phyloP scores from a whole-genome alignment of 2,797 vertebrate species.

The Hemitrygon akajei region DNA sequence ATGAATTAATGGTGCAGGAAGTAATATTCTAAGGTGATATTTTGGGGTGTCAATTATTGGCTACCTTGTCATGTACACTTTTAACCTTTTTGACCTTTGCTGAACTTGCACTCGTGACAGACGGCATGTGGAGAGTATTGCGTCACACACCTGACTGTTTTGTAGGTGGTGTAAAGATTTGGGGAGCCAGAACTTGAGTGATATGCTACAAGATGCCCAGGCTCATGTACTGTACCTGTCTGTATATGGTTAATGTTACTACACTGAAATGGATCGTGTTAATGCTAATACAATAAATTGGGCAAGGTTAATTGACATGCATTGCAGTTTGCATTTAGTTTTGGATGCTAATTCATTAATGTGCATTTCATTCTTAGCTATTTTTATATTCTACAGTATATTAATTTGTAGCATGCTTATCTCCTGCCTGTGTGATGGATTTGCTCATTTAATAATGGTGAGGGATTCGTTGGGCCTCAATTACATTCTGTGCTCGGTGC shows the following conservation, averaged over 20 bases:
- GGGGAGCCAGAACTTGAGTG: too few species aligned
- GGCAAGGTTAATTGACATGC: neutral
- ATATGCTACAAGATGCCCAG: too few species aligned
- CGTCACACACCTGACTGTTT: too few species aligned
- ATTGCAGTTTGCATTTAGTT: neutral
- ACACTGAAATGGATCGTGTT: neutral
- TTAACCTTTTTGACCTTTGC: too few species aligned
- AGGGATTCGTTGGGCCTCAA: neutral
- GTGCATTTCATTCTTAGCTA: neutral
- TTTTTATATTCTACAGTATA: neutral
- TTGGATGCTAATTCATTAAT: neutral
- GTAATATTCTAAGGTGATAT: too few species aligned
- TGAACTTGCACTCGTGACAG: too few species aligned
- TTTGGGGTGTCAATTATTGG: too few species aligned
- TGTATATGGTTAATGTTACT: neutral
- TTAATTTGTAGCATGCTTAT: neutral
- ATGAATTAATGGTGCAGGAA: too few species aligned
- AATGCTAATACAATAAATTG: neutral
- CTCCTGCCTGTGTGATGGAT: neutral
- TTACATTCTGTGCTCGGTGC: neutral
- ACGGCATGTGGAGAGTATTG: too few species aligned
- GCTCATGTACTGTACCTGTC: too few species aligned
- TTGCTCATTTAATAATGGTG: neutral
- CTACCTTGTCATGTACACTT: too few species aligned
- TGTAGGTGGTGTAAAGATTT: too few species aligned